Conservation (phyloP, 1,140 invertebrate genomes). For the Hyles vespertilio region DNA sequence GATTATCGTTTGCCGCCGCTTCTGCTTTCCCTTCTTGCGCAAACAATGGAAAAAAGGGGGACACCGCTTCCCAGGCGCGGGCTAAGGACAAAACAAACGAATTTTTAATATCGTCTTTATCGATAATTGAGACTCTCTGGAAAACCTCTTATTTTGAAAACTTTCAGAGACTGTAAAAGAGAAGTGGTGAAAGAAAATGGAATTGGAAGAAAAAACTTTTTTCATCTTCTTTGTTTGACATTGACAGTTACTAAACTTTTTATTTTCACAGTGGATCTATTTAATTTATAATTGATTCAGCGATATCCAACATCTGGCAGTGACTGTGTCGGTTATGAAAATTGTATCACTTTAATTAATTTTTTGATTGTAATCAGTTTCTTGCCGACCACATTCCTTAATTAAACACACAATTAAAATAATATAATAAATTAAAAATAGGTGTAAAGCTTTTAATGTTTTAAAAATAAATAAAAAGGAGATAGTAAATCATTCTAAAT, state of each 20-base stretch:
- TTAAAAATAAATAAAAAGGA: too few species aligned
- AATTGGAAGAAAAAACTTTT: constrained; percentile 73
- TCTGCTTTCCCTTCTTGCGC: constrained; percentile 61
- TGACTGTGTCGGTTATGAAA: constrained; percentile 50
- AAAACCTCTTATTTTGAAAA: constrained; percentile 74
- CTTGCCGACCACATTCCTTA: too few species aligned
- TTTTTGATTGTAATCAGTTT: constrained; percentile 1
- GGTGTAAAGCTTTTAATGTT: too few species aligned
- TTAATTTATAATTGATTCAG: constrained; percentile 69
- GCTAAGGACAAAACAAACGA: constrained; percentile 74
- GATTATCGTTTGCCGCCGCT: constrained; percentile 64
- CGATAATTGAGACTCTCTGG: constrained; percentile 75
- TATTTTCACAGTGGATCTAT: constrained; percentile 70
- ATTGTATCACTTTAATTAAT: constrained; percentile 28
- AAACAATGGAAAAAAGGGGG: constrained; percentile 72
- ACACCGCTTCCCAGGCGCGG: constrained; percentile 59
- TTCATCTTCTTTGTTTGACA: constrained; percentile 76
- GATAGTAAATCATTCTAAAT: too few species aligned
- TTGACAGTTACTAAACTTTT: constrained; percentile 70
- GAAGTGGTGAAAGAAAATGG: constrained; percentile 71
- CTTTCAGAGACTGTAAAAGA: constrained; percentile 72
- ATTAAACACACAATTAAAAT: too few species aligned
- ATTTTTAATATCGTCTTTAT: constrained; percentile 76
- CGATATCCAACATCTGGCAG: constrained; percentile 52
- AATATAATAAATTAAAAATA: too few species aligned